Percentiles rank a stretch among this genome's conserved stretches.
These are phyloP conservation scores for Adrianichthys oophorus DNA, from an alignment of 2,797 vertebrate genomes.

Conservation along the genomic window DNA sequence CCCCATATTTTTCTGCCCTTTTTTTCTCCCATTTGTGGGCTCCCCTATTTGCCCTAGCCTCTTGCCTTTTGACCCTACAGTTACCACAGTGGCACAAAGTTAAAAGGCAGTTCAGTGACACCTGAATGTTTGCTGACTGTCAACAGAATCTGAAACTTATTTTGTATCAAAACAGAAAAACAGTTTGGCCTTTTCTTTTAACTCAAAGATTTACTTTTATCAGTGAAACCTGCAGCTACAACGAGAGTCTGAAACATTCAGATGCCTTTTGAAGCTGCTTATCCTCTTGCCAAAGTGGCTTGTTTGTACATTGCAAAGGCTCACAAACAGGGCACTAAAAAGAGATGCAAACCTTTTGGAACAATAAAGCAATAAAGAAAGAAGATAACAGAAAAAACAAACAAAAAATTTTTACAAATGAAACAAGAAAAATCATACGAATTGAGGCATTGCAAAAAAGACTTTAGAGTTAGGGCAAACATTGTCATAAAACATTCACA, in stretches of 20 bases:
- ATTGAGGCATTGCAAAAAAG: constrained; percentile 75
- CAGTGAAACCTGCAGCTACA: constrained; percentile 18
- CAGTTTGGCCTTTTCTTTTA: constrained; percentile 5
- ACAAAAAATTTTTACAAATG: constrained; percentile 27
- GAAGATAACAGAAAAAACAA: constrained; percentile 54
- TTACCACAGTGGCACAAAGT: constrained; percentile 79
- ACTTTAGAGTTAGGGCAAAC: constrained; percentile 79
- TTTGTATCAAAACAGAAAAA: no score
- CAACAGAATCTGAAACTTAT: neutral
- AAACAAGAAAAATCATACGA: constrained; percentile 30
- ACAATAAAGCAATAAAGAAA: constrained; percentile 58
- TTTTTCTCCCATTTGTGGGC: constrained; percentile 40
- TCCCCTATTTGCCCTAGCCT: constrained; percentile 69
- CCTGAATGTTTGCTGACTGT: constrained; percentile 72
- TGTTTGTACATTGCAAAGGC: constrained; percentile 74
- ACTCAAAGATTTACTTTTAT: constrained; percentile 12
- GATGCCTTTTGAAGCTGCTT: constrained; percentile 73
- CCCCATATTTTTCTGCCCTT: neutral
- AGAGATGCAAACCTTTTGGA: constrained; percentile 77
- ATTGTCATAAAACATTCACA: constrained; percentile 78
- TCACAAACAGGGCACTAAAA: constrained; percentile 80
- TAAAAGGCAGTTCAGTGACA: constrained; percentile 72
- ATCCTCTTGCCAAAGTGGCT: constrained; percentile 76
- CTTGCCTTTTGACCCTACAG: constrained; percentile 82
- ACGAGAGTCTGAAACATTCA: constrained; percentile 69